A percentile compares a stretch with the other conserved stretches of the same genome.
These are phyloP conservation scores for Asteroscopus sphinx DNA, from an alignment of 2,888 invertebrate species.

Conservation along the genomic window DNA sequence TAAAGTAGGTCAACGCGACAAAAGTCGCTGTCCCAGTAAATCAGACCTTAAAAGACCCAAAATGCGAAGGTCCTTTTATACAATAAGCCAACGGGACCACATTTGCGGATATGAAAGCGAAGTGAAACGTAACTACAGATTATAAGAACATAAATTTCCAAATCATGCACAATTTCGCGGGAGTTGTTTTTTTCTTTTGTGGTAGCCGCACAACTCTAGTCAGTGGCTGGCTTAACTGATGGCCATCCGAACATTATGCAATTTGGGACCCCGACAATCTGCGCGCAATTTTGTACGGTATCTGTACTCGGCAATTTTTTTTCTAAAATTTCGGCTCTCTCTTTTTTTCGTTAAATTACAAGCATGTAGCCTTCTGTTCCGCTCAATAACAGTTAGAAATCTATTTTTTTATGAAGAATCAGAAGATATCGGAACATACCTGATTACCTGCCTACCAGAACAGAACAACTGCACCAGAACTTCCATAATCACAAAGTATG, in stretches of 20 bases:
- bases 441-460: not conserved
- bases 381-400: too few species aligned
- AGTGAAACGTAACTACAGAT: conserved; percentile 70
- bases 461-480: not conserved
- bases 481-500: conserved; percentile 25
- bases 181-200: conserved; percentile 57
- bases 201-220: conserved; percentile 31
- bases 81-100: conserved; percentile 64
- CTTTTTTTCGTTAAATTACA: not conserved
- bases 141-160: conserved; percentile 70
- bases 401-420: too few species aligned
- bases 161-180: conserved; percentile 61
- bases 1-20: conserved; percentile 69
- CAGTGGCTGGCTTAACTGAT: conserved; percentile 31
- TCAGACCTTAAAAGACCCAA: conserved; percentile 65
- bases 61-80: conserved; percentile 65
- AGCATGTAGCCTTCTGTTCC: not conserved
- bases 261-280: conserved; percentile 26
- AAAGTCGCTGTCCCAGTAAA: conserved; percentile 64
- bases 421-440: too few species aligned
- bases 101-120: conserved; percentile 62
- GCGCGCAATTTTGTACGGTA: conserved; percentile 21
- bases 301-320: conserved; percentile 9
- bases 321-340: not conserved
- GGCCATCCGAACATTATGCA: conserved; percentile 29